Conservation (phyloP, 2,113 vertebrate genomes). For the Danionella cerebrum region DNA sequence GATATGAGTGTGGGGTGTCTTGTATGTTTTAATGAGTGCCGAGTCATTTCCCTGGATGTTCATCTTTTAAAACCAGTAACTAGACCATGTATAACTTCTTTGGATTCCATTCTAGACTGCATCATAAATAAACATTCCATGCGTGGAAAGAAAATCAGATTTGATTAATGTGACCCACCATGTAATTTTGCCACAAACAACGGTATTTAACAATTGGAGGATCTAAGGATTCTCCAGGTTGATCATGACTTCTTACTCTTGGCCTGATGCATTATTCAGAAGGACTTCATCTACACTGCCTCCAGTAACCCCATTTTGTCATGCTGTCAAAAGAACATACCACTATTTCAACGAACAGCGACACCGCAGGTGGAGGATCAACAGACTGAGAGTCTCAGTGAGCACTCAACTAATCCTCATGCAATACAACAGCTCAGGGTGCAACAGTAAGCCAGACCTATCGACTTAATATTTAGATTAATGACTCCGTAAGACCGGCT, state of each 20-base stretch:
- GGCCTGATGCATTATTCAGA: constrained; percentile 60
- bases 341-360: constrained; percentile 35
- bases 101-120: too few relatives aligned
- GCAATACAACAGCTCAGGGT: neutral
- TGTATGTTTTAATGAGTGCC: too few relatives aligned
- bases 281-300: constrained; percentile 47
- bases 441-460: neutral
- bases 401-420: neutral
- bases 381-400: constrained; percentile 1
- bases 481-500: neutral
- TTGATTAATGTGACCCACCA: too few relatives aligned
- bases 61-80: too few relatives aligned
- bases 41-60: too few relatives aligned
- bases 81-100: too few relatives aligned
- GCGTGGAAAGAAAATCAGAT: too few relatives aligned
- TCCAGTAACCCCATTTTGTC: constrained; percentile 57
- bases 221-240: constrained; percentile 53
- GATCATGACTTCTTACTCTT: constrained; percentile 53
- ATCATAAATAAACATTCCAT: too few relatives aligned
- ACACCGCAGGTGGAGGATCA: neutral
- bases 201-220: constrained; percentile 43
- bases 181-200: too few relatives aligned
- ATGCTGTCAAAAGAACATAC: constrained; percentile 54
- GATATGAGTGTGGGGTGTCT: too few relatives aligned
- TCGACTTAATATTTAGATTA: constrained; percentile 14